Evolutionary conservation across 2,797 vertebrate genomes (phyloP).

Genomic region (Natrix natrix): DNA sequence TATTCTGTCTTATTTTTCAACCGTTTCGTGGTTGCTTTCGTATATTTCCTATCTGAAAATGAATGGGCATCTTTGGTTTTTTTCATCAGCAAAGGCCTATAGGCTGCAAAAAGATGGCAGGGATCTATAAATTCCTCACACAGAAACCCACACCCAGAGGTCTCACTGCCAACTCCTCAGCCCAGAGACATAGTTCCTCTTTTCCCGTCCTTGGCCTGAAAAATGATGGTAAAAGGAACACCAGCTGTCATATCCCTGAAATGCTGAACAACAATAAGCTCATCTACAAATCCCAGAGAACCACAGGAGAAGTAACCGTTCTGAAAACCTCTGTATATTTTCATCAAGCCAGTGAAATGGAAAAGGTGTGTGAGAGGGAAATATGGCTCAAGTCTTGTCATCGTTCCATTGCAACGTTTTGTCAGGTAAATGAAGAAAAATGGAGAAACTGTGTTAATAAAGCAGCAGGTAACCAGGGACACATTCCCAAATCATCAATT

Average conservation of each 20-base stretch:
- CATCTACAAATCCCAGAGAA: not conserved
- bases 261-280: not conserved
- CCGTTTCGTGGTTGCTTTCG: not conserved
- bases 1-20: not conserved
- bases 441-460: not conserved
- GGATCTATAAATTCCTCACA: not conserved
- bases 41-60: not conserved
- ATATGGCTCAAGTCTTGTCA: not conserved
- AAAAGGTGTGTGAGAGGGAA: not conserved
- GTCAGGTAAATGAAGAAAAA: not conserved
- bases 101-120: not conserved
- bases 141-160: too few relatives aligned
- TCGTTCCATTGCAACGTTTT: not conserved
- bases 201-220: not conserved
- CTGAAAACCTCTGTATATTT: not conserved
- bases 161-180: not conserved
- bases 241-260: not conserved
- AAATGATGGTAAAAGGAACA: not conserved
- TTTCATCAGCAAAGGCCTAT: not conserved
- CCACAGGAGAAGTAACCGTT: not conserved
- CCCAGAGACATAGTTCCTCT: not conserved
- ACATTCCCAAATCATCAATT: not conserved
- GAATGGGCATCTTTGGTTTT: not conserved
- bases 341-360: not conserved
- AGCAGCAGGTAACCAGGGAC: not conserved